These are phyloP conservation scores for Pteria penguin DNA, from an alignment of 2,888 invertebrate genomes.

Conservation along the genomic window DNA sequence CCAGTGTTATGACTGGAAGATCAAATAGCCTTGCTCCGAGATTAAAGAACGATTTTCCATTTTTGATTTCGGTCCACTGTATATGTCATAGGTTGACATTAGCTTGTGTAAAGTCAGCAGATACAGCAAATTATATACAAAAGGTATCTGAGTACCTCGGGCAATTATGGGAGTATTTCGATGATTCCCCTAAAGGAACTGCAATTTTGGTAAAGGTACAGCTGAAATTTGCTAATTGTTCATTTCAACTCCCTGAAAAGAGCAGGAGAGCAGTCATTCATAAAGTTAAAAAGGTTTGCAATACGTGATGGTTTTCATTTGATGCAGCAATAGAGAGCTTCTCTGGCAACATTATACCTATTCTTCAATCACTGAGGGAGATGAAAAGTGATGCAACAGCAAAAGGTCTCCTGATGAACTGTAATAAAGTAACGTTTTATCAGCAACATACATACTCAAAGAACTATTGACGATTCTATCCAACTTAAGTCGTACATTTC, in stretches of 20 bases:
- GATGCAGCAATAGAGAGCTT: slow-evolving; percentile 44
- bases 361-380: slow-evolving; percentile 31
- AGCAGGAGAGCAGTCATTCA: slow-evolving; percentile 27
- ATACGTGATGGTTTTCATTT: slow-evolving; percentile 53
- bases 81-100: slow-evolving; percentile 50
- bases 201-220: slow-evolving; percentile 47
- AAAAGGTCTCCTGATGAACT: not conserved
- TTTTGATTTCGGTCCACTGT: slow-evolving; percentile 47
- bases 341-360: slow-evolving; percentile 30
- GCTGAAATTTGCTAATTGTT: slow-evolving; percentile 23
- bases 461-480: too few species aligned
- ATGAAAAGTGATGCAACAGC: slow-evolving; percentile 9
- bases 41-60: slow-evolving; percentile 26
- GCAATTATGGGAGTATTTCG: slow-evolving; percentile 49
- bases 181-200: slow-evolving; percentile 52
- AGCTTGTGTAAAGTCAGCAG: slow-evolving; percentile 41
- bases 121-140: slow-evolving; percentile 40
- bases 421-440: too few species aligned
- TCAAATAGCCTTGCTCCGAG: slow-evolving; percentile 33
- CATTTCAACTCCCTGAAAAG: slow-evolving; percentile 7
- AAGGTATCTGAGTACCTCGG: slow-evolving; percentile 36
- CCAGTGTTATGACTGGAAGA: slow-evolving; percentile 18
- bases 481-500: too few species aligned
- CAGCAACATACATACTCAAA: too few species aligned
- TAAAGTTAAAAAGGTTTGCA: slow-evolving; percentile 41